Evolutionary conservation across 2,797 vertebrate genomes (phyloP), one percentile per base, ranked within the genome.

Genomic region (Tapera naevia): DNA sequence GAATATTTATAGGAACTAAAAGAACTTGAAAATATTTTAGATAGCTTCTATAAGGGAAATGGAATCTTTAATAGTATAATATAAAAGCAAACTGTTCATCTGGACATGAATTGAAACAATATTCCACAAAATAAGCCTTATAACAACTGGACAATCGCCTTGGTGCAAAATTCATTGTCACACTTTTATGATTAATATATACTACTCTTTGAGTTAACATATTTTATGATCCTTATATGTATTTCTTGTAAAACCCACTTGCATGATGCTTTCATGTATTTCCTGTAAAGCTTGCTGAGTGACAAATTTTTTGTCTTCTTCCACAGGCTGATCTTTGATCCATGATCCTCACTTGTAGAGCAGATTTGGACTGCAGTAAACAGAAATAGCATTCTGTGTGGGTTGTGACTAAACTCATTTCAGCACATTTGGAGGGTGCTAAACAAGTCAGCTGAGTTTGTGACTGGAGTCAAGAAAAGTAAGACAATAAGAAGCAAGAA

Each of bases 361-460:
- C 9, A 89, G 35, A 79, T 83, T 81, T 95, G 85, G 73, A 56
- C 80, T 73, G 51, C 56, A 69, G 58, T 43, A 92, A 92, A 81
- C 50, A 93, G 66, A 95, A 96, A 96, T 89, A 96, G 51, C 62
- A 39, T 45, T 86, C 43, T 92, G 51, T 80, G 92, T 92, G 66
- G 95, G 93, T 48, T 91, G 92, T 88, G 89, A 88, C 85, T 95
- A 81, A 94, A 75, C 62, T 86, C n/a, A 39, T 70, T 95, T 94
- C 76, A 94, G 66, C 92, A 93, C 89, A 90, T 96, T 96, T 81
- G 73, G 62, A 91, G 64, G 67, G 91, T 95, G 87, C 35, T 94
- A 91, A 96, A 84, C 25, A 89, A 94, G 70, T 92, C 91, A 89
- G 66, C 80, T 1, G 62, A 91, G 83, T 64, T 88, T 89, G 54